Base-by-base conservation (phyloP, 2,797 vertebrate genomes). In the Malacoctenus gilli region DNA sequence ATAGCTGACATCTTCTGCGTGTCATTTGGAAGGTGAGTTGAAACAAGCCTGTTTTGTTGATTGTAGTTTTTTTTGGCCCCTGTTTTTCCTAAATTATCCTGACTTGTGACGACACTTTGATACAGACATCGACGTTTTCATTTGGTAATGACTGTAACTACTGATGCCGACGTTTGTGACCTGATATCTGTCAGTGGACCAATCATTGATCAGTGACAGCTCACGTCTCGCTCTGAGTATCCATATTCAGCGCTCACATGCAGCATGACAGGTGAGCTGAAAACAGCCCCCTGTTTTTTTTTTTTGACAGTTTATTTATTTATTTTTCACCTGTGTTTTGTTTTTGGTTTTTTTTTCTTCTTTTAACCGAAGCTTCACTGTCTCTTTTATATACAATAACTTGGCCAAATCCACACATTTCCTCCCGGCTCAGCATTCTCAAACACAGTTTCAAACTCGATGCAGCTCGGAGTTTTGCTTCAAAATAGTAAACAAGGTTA, bases 161-260 rank as follows among this genome's bases (percentile, higher is more conserved):
- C n/a, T n/a, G n/a, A n/a, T n/a, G n/a, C n/a, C n/a, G n/a, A n/a
- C n/a, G n/a, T n/a, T n/a, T n/a, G n/a, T n/a, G n/a, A n/a, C n/a
- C n/a, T n/a, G n/a, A n/a, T n/a, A n/a, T n/a, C n/a, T n/a, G n/a
- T n/a, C n/a, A n/a, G n/a, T n/a, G n/a, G n/a, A n/a, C n/a, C n/a
- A 59, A 78, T 83, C 66, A 72, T 83, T 85, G n/a, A 32, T 63
- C 71, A 62, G 84, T 72, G 59, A 48, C 51, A 65, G 39, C 28
- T 49, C 34, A 46, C 47, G 58, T 76, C 12, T 22, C 77, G 53
- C n/a, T 49, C 16, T 53, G 31, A 50, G 19, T 19, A n/a, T 38
- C 15, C 32, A 52, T 39, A 14, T 51, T 37, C 21, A 36, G 8
- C 8, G 14, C 34, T 35, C 25, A 34, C 39, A 25, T 44, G 14